Evolutionary conservation across 2,113 vertebrate species (phyloP).

Genomic region (Cyanoramphus novaezelandiae): DNA sequence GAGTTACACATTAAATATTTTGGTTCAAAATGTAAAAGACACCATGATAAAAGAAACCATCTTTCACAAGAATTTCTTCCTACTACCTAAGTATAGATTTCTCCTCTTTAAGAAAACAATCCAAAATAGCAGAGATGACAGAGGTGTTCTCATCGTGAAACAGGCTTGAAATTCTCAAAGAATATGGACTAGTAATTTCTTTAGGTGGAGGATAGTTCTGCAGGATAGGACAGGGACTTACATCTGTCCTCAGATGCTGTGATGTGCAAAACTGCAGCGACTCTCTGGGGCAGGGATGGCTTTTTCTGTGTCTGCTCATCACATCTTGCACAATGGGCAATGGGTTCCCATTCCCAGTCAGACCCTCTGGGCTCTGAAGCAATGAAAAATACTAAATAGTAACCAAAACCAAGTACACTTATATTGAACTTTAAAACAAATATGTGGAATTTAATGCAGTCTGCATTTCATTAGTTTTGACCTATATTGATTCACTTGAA

Average conservation of each 20-base stretch:
- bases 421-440: neutral
- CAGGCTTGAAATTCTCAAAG: neutral
- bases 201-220: neutral
- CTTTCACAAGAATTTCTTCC: neutral
- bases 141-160: neutral
- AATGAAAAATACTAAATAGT: neutral
- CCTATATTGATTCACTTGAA: neutral
- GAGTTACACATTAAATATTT: neutral
- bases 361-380: neutral
- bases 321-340: neutral
- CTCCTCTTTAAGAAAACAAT: neutral
- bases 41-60: neutral
- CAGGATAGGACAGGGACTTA: neutral
- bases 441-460: neutral
- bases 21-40: neutral
- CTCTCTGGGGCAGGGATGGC: neutral
- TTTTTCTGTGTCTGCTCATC: neutral
- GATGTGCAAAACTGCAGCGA: neutral
- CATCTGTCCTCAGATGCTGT: neutral
- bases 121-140: neutral
- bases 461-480: constrained; percentile 29
- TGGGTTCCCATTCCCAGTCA: neutral
- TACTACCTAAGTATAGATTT: neutral
- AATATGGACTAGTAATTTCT: neutral
- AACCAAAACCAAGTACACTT: neutral